Base-by-base conservation (phyloP, 2,113 vertebrate species). In the Notarius lentiginosus region DNA sequence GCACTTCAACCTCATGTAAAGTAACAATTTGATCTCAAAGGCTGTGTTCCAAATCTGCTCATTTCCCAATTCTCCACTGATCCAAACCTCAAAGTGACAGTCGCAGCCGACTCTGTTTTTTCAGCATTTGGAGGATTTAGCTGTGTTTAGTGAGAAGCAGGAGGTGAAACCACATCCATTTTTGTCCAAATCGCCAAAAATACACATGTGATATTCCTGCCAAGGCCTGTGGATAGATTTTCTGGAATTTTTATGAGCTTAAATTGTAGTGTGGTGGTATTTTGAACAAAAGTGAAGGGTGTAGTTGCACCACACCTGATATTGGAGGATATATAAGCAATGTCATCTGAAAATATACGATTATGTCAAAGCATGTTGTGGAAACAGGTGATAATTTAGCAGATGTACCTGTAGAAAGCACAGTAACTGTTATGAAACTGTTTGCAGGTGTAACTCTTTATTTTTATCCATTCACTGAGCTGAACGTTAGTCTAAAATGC, bases 231-330 rank as follows among this genome's bases (percentile, higher is more conserved):
- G 60, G 86, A 63, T 56, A 2, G 24, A 68, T 41, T 79, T 27
- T 84, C 20, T 61, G 47, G 86, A 49, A 55, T 61, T 41, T 82
- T 77, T 87, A 75, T 68, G 27, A 55, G 34, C 27, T n/a, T 84
- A 88, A 88, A 88, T 86, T 84, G 77, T 51, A 79, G 87, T 63
- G 72, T 88, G 63, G 27, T 77, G 60, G 51, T 34, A 63, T n/a
- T 82, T 83, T 72, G 41, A 89, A 84, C 80, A 61, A 83, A 76
- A 65, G 65, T 58, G 24, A 66, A 70, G 27, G 82, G 84, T 41
- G 63, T 65, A 55, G 77, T 56, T 83, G 5, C 9, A 56, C 72
- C 53, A 73, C 20, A 86, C 80, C 66, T 86, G 75, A 87, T 51
- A 51, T 6, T 82, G 41, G 82, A 81, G 56, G 51, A 73, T 49